phyloP scores from a whole-genome alignment of 2,888 invertebrate species.

The Drosophila leonis region DNA sequence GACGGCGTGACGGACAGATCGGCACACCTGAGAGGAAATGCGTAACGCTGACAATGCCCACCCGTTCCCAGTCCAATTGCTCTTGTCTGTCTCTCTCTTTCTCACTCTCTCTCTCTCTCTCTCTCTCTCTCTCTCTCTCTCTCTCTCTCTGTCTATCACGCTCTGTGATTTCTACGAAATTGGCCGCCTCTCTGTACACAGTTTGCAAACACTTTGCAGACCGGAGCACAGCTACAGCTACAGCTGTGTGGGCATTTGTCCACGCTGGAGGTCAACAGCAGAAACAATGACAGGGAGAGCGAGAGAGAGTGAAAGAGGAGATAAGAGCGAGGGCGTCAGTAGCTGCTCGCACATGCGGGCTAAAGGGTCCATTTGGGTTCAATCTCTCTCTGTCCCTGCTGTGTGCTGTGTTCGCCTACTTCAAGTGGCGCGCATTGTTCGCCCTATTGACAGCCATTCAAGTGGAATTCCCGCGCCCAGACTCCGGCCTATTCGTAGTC shows the following conservation, averaged over 20 bases:
- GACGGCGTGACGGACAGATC: not conserved
- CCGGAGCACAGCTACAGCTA: not conserved
- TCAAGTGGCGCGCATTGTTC: constrained; percentile 69
- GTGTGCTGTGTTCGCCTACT: constrained; percentile 37
- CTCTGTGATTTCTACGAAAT: constrained; percentile 72
- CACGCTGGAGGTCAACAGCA: constrained; percentile 73
- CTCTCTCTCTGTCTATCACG: not conserved
- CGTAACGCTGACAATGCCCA: constrained; percentile 58
- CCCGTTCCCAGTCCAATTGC: constrained; percentile 13
- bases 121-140: not conserved
- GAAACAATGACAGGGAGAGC: not conserved
- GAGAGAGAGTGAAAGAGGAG: not conserved
- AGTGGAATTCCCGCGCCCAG: constrained; percentile 69
- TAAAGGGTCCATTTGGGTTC: constrained; percentile 44
- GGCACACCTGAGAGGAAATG: constrained; percentile 79
- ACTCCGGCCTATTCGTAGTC: constrained; percentile 14
- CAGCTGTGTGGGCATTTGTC: constrained; percentile 70
- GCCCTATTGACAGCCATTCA: constrained; percentile 69
- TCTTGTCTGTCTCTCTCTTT: not conserved
- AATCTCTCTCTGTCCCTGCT: constrained; percentile 2
- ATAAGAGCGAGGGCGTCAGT: not conserved
- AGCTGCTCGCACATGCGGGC: constrained; percentile 46
- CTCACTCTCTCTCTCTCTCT: constrained; percentile 2
- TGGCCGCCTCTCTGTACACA: constrained; percentile 43
- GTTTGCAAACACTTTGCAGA: constrained; percentile 45